phyloP scores from a whole-genome alignment of 2,113 vertebrate genomes.

The Pontoporia blainvillei region DNA sequence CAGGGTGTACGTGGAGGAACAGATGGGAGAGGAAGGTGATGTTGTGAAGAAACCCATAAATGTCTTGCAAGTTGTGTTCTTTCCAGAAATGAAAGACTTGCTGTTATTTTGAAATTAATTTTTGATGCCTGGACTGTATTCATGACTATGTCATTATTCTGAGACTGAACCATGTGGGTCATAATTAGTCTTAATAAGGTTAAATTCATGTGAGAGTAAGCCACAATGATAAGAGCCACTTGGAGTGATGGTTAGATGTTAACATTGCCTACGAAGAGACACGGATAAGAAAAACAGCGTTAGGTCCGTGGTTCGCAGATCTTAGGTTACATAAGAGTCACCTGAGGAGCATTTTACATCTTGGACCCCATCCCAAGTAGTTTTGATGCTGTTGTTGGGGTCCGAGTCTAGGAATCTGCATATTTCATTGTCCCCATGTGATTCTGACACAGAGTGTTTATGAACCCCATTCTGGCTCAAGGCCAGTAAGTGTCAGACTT shows the following conservation, averaged over 20 bases:
- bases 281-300: background rate
- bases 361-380: background rate
- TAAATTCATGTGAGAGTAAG: background rate
- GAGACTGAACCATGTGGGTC: background rate
- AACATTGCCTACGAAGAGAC: background rate
- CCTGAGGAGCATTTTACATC: background rate
- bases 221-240: background rate
- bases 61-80: background rate
- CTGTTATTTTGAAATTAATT: conserved; percentile 4
- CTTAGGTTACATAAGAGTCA: background rate
- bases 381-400: background rate
- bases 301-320: background rate
- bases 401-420: background rate
- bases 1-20: background rate
- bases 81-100: background rate
- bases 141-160: background rate
- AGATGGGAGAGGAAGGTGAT: background rate
- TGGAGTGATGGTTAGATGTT: background rate
- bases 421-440: background rate
- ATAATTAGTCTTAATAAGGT: background rate
- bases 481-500: background rate
- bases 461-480: background rate
- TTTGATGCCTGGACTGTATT: background rate
- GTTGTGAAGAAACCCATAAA: background rate
- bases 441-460: background rate